phyloP scores from a whole-genome alignment of 2,797 vertebrate species.

The Cichlasoma orientale region DNA sequence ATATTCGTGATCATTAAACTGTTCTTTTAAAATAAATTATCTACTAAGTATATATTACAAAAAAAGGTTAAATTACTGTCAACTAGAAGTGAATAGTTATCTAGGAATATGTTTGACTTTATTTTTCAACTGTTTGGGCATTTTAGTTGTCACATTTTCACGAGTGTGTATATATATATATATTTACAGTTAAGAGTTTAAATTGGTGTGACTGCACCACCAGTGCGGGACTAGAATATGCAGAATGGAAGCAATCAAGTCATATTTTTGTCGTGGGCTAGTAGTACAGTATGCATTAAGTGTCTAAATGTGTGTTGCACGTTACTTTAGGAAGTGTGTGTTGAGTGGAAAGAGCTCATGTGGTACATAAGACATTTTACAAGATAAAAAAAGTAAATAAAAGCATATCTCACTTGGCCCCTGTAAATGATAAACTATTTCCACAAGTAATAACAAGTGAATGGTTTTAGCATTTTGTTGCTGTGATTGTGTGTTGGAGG shows the following conservation, averaged over 20 bases:
- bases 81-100: not conserved
- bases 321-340: not conserved
- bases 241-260: not conserved
- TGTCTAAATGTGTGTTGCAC: not conserved
- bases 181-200: not conserved
- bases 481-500: too few relatives aligned
- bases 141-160: not conserved
- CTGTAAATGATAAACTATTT: not conserved
- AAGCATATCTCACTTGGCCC: not conserved
- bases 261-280: not conserved
- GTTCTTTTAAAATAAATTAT: not conserved
- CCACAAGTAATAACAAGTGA: not conserved
- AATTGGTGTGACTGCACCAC: not conserved
- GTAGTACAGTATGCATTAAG: too few relatives aligned
- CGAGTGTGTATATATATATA: fast-evolving
- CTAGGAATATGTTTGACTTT: not conserved
- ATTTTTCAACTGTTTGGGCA: not conserved
- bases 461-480: too few relatives aligned
- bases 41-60: not conserved
- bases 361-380: too few relatives aligned
- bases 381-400: not conserved
- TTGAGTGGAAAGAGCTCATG: not conserved
- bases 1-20: not conserved
- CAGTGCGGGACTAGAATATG: not conserved
- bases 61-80: not conserved